Percentiles rank a stretch among this genome's conserved stretches.
These are phyloP conservation scores for Sarcoramphus papa DNA, from an alignment of 2,797 vertebrate genomes.

Conservation along the genomic window DNA sequence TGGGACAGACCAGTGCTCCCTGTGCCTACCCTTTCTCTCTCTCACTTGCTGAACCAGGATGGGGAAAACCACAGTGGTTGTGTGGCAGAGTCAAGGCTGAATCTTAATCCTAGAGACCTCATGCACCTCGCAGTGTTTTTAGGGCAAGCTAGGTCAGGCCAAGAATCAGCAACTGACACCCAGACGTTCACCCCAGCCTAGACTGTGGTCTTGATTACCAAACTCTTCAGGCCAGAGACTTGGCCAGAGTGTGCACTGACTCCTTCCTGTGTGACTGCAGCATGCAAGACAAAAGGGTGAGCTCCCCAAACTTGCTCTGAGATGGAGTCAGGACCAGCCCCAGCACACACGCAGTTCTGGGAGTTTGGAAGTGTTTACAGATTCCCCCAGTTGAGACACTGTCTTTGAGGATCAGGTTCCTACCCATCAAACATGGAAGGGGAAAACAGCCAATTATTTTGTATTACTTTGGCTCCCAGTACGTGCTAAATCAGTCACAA, in stretches of 20 bases:
- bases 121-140: not conserved
- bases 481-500: constrained; percentile 12
- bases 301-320: not conserved
- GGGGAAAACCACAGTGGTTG: not conserved
- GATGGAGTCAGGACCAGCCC: not conserved
- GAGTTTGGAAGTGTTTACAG: not conserved
- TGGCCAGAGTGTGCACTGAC: not conserved
- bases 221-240: not conserved
- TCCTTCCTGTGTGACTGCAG: not conserved
- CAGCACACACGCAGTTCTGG: not conserved
- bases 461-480: constrained; percentile 1
- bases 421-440: not conserved
- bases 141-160: not conserved
- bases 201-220: not conserved
- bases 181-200: not conserved
- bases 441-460: constrained; percentile 38
- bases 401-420: not conserved
- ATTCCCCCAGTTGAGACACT: not conserved
- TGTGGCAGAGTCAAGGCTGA: not conserved
- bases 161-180: not conserved
- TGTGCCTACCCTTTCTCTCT: not conserved
- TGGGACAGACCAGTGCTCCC: not conserved
- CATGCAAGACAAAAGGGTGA: rapidly evolving
- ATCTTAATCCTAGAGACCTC: not conserved
- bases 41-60: not conserved